These are phyloP conservation scores for Siniperca chuatsi DNA, from an alignment of 2,113 vertebrate genomes.

Conservation along the genomic window DNA sequence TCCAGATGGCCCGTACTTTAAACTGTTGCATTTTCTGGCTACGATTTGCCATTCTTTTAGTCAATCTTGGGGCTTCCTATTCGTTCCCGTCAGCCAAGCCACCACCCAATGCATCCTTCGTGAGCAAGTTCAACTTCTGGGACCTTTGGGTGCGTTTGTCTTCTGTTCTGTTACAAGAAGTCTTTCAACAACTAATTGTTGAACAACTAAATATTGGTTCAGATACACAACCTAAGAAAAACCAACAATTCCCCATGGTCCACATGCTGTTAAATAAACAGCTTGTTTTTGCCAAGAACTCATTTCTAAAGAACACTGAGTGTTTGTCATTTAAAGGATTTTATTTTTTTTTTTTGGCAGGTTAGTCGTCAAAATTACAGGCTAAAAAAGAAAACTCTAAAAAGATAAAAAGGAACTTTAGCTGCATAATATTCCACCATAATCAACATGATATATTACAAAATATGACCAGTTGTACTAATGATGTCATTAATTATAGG, in stretches of 20 bases:
- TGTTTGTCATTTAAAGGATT: slow-evolving; percentile 54
- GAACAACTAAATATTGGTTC: background rate
- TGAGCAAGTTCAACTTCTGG: slow-evolving; percentile 41
- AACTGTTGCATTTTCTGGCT: slow-evolving; percentile 66
- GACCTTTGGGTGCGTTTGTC: slow-evolving; percentile 34
- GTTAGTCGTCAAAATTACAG: slow-evolving; percentile 24
- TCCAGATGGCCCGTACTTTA: slow-evolving; percentile 68
- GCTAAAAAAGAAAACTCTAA: slow-evolving; percentile 13
- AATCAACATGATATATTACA: slow-evolving; percentile 19
- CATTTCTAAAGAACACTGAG: slow-evolving; percentile 28
- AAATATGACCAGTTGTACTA: slow-evolving; percentile 13
- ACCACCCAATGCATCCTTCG: slow-evolving; percentile 55
- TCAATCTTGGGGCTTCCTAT: slow-evolving; percentile 53
- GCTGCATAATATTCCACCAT: slow-evolving; percentile 27
- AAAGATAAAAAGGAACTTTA: background rate
- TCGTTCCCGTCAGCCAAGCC: slow-evolving; percentile 54
- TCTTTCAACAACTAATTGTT: slow-evolving; percentile 32
- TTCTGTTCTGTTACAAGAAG: slow-evolving; percentile 34
- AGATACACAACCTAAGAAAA: slow-evolving; percentile 9
- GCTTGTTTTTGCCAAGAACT: slow-evolving; percentile 39
- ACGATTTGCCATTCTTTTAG: slow-evolving; percentile 66
- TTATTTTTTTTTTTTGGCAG: slow-evolving; percentile 23
- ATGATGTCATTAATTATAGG: slow-evolving; percentile 42
- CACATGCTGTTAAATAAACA: slow-evolving; percentile 36
- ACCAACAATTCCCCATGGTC: slow-evolving; percentile 2